Base-by-base conservation (phyloP, 2,797 vertebrate species). In the Acipenser ruthenus region DNA sequence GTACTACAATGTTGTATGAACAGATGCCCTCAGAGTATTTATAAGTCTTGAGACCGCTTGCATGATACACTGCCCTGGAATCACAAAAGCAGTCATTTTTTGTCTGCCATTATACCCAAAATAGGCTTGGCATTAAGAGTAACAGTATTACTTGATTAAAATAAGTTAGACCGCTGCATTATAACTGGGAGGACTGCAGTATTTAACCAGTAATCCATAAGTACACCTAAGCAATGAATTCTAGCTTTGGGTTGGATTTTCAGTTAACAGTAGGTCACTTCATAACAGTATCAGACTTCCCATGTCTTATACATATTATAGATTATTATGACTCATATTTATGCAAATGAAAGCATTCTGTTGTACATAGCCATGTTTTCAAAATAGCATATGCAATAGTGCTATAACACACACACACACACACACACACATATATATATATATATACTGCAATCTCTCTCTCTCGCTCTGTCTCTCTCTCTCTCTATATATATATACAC, bases 1-100 rank as follows among this genome's bases (percentile, higher is more conserved):
- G 80, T 84, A 88, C 80, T 87, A 84, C 91, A 88, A 82, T 79
- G 73, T 73, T 60, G 72, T 86, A 80, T 78, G 83, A 77, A 77
- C 80, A 79, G 75, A 72, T 75, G 72, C 80, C 69, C 47, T 82
- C 74, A 75, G 74, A 83, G 78, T 77, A 75, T 71, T 62, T 73
- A 50, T 78, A 82, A 80, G 80, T 82, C 80, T 80, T 83, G 78
- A 81, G 83, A 84, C 86, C 77, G 79, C 71, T 74, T 78, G 73
- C 72, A 70, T 75, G 73, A 80, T 80, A 74, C 79, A 81, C 67
- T 72, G 23, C 4, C 1, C 23, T 37, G 23, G 23, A 37, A 37
- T 80, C 69, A 69, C 67, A 37, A 62, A 62, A 37, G 60, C 18
- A 18, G 4, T 23, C 13, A 62, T 23, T 10, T 23, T 37, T 6